These are phyloP conservation scores for Melanotaenia trifasciata DNA, from an alignment of 2,797 vertebrate genomes.

Conservation along the genomic window DNA sequence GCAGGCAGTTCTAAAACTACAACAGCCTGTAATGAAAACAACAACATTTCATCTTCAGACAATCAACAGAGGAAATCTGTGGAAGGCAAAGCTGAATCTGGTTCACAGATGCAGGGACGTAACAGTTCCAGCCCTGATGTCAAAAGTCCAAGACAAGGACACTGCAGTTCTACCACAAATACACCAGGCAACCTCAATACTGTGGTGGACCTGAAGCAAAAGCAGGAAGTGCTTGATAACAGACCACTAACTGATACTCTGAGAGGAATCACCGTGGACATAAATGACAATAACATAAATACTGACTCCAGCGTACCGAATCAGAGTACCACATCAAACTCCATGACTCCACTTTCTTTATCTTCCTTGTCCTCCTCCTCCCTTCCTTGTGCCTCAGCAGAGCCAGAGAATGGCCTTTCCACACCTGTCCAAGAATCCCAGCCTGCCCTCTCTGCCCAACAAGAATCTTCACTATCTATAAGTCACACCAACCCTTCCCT, in stretches of 20 bases:
- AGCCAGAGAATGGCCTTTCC: slow-evolving; percentile 75
- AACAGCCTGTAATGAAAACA: slow-evolving; percentile 38
- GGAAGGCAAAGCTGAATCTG: slow-evolving; percentile 28
- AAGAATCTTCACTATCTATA: slow-evolving; percentile 30
- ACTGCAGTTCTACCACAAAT: slow-evolving; percentile 18
- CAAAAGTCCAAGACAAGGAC: slow-evolving; percentile 31
- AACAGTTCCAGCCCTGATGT: slow-evolving; percentile 38
- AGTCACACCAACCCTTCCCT: slow-evolving; percentile 25
- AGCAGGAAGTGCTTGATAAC: slow-evolving; percentile 70
- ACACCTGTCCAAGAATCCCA: slow-evolving; percentile 85
- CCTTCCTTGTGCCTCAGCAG: slow-evolving; percentile 47
- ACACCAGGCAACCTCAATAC: slow-evolving; percentile 56
- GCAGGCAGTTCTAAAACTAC: slow-evolving; percentile 38
- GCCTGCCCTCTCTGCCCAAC: slow-evolving; percentile 51
- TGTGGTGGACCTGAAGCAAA: slow-evolving; percentile 43
- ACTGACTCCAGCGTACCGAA: slow-evolving; percentile 26
- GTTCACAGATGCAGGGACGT: slow-evolving; percentile 26
- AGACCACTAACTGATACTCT: slow-evolving; percentile 56
- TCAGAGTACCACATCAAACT: slow-evolving; percentile 40
- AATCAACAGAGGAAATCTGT: slow-evolving; percentile 39
- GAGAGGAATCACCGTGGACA: slow-evolving; percentile 70
- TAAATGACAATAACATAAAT: slow-evolving; percentile 79
- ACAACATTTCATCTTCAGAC: slow-evolving; percentile 31
- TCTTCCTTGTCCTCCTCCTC: slow-evolving; percentile 54
- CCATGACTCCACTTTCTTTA: slow-evolving; percentile 45